Base-by-base conservation (phyloP, 2,113 vertebrate species). In the Phoenicopterus ruber region DNA sequence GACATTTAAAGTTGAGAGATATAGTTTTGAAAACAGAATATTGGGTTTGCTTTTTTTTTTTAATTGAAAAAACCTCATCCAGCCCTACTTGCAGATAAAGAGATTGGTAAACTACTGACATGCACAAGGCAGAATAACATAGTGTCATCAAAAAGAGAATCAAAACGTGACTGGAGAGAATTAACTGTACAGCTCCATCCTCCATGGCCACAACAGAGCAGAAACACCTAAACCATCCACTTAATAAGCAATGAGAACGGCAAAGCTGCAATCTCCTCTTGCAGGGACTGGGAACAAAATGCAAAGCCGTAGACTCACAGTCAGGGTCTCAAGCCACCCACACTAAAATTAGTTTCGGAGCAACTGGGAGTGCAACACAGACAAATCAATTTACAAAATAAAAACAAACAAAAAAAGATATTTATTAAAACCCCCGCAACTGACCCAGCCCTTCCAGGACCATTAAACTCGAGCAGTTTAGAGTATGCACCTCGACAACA, bases 201-300 rank as follows among this genome's bases (percentile, higher is more conserved):
- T 82, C 22, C 26, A 6, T 1, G 10, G 28, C 47, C 44, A 29
- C 34, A 71, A 9, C 31, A 77, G 44, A 59, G 38, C 67, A 74
- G 42, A 42, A 79, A 42, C 65, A 80, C 31, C 73, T 66, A 62
- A 82, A 46, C 32, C 73, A 82, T 11, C 14, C 24, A 11, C 34
- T 46, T n/a, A 17, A 36, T 6, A 31, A 18, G 22, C 15, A 5
- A 40, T 0, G 0, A 44, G 58, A 77, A 24, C 46, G 38, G 47
- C 72, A 71, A 54, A 52, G 62, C 40, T 71, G 38, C 79, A 65
- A 1, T 18, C 10, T 84, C 47, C 57, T 55, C 40, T 13, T 50
- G 8, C 1, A 66, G 57, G 34, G 34, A 42, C 52, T 22, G 44
- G 34, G 36, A 82, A 72, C 29, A 69, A 62, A 82, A 42, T 3